Evolutionary conservation across 1,140 invertebrate species (phyloP).

Genomic region (Apis mellifera): DNA sequence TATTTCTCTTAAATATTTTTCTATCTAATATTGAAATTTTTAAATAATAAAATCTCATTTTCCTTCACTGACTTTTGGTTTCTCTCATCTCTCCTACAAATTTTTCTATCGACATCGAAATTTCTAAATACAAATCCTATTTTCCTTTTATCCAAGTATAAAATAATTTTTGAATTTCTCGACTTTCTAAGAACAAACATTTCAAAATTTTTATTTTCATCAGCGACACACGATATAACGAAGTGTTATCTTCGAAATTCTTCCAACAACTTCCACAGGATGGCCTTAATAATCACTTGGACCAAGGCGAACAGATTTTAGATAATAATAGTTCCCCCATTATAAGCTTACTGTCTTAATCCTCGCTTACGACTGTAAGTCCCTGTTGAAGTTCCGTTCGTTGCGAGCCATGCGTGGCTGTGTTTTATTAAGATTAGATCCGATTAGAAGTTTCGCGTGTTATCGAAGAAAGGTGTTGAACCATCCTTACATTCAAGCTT

Average conservation of each 20-base stretch:
- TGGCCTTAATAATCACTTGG: constrained; percentile 44
- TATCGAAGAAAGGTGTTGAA: constrained; percentile 15
- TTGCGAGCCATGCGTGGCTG: constrained; percentile 11
- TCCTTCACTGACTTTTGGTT: neutral
- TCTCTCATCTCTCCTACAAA: neutral
- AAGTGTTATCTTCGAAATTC: neutral
- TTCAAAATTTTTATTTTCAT: neutral
- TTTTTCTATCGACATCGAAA: neutral
- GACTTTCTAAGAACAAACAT: neutral
- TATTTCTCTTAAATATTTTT: too few species aligned
- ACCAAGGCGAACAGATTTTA: constrained; percentile 43
- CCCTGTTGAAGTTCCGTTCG: constrained; percentile 34
- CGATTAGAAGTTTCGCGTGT: constrained; percentile 20
- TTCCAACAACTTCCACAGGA: neutral
- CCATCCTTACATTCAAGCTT: neutral
- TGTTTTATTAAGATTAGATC: constrained; percentile 29
- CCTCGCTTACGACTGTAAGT: constrained; percentile 54
- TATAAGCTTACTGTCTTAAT: constrained; percentile 56
- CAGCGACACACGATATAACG: too few species aligned
- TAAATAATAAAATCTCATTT: too few species aligned
- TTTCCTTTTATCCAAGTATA: neutral
- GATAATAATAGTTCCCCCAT: constrained; percentile 51
- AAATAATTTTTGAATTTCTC: neutral
- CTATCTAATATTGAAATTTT: too few species aligned
- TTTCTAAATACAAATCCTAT: neutral